Evolutionary conservation across 2,888 invertebrate genomes (phyloP).

Genomic region (Sinodicranocentrus sp.): DNA sequence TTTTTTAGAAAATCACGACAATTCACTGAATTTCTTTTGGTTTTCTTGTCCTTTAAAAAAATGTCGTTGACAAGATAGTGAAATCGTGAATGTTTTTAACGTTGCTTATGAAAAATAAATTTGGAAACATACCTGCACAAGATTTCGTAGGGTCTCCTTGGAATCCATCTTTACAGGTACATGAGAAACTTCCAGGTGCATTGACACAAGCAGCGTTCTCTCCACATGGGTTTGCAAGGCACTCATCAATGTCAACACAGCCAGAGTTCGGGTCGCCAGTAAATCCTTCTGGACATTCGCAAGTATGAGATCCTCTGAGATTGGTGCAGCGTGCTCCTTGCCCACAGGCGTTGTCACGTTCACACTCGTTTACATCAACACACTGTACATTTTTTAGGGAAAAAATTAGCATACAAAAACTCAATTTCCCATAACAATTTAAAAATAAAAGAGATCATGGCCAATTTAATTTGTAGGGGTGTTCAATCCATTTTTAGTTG

Average conservation of each 20-base stretch:
- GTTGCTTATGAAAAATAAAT: neutral
- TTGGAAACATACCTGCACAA: constrained; percentile 60
- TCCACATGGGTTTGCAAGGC: constrained; percentile 86
- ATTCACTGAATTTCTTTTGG: neutral
- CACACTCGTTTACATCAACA: constrained; percentile 91
- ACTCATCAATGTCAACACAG: constrained; percentile 88
- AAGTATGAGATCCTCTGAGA: constrained; percentile 88
- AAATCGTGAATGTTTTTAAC: neutral
- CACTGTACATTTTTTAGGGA: too few species aligned
- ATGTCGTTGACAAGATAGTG: too few species aligned
- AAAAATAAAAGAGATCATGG: too few species aligned
- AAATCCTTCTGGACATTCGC: constrained; percentile 86
- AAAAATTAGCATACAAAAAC: too few species aligned
- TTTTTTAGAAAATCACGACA: neutral
- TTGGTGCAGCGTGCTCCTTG: constrained; percentile 89
- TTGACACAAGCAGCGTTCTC: constrained; percentile 89
- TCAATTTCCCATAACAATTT: too few species aligned
- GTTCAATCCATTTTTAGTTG: too few species aligned
- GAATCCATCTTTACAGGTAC: constrained; percentile 90
- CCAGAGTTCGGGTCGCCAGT: constrained; percentile 88
- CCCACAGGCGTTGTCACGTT: constrained; percentile 86
- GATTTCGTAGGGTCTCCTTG: constrained; percentile 86
- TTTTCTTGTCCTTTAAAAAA: too few species aligned
- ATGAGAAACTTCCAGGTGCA: constrained; percentile 87
- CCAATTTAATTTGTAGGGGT: too few species aligned